These are phyloP conservation scores for Dufourea novaeangliae DNA, from an alignment of 1,140 invertebrate species.

Conservation along the genomic window DNA sequence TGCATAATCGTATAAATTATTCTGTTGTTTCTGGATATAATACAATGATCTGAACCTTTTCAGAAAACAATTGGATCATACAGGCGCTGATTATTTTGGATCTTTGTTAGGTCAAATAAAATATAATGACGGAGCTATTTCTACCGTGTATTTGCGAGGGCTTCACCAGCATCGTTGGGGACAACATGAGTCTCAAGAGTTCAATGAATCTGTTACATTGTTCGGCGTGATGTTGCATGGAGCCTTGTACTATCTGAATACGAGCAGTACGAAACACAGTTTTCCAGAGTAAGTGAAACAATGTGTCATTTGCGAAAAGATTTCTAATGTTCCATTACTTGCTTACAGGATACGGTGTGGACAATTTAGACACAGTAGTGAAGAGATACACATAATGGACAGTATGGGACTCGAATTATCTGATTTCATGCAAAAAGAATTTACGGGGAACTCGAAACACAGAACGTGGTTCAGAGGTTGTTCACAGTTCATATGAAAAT, in stretches of 20 bases:
- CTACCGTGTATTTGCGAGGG: constrained; percentile 80
- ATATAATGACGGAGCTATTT: constrained; percentile 68
- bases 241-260: constrained; percentile 76
- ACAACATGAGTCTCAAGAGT: constrained; percentile 56
- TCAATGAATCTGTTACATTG: constrained; percentile 72
- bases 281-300: constrained; percentile 77
- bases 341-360: constrained; percentile 62
- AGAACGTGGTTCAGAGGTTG: constrained; percentile 49
- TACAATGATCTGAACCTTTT: constrained; percentile 37
- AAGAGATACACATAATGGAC: constrained; percentile 30
- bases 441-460: not conserved
- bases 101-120: constrained; percentile 78
- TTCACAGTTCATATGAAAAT: not conserved
- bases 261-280: constrained; percentile 74
- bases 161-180: constrained; percentile 81
- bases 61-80: constrained; percentile 65
- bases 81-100: constrained; percentile 83
- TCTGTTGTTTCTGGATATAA: not conserved
- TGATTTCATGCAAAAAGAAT: constrained; percentile 32
- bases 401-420: constrained; percentile 44
- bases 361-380: constrained; percentile 49
- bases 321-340: not conserved
- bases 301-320: not conserved
- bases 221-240: constrained; percentile 76
- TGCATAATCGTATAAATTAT: not conserved